Evolutionary conservation across 2,888 invertebrate species (phyloP).

Genomic region (Bimastos eiseni): DNA sequence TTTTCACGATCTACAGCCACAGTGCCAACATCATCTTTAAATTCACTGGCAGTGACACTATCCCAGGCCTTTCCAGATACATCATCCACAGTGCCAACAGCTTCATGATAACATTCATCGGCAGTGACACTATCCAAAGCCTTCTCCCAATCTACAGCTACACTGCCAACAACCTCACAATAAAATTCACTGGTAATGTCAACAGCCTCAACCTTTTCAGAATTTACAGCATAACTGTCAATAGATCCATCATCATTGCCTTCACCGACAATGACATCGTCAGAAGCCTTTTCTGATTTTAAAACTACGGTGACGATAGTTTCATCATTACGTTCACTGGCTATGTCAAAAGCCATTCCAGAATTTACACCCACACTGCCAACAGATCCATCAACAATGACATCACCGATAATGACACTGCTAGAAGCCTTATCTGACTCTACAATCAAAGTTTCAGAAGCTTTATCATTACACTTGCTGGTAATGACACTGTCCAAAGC

Average conservation of each 20-base stretch:
- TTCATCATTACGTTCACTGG: not conserved
- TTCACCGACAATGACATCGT: too few species aligned
- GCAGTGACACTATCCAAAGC: too few species aligned
- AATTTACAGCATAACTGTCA: too few species aligned
- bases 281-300: too few species aligned
- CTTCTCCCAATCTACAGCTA: not conserved
- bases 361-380: too few species aligned
- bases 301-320: too few species aligned
- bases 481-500: not conserved
- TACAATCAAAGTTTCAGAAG: too few species aligned
- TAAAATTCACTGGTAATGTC: too few species aligned
- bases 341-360: not conserved
- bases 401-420: not conserved
- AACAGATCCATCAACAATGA: too few species aligned
- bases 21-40: not conserved
- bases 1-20: not conserved
- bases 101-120: not conserved
- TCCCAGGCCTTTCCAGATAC: not conserved
- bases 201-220: not conserved
- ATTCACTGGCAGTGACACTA: not conserved
- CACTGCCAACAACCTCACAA: too few species aligned
- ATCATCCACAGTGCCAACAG: not conserved
- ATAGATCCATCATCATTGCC: too few species aligned
- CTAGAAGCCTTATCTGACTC: not conserved
- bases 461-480: too few species aligned